Conservation (phyloP, 2,888 invertebrate species). For the Scaptomyza flava region DNA sequence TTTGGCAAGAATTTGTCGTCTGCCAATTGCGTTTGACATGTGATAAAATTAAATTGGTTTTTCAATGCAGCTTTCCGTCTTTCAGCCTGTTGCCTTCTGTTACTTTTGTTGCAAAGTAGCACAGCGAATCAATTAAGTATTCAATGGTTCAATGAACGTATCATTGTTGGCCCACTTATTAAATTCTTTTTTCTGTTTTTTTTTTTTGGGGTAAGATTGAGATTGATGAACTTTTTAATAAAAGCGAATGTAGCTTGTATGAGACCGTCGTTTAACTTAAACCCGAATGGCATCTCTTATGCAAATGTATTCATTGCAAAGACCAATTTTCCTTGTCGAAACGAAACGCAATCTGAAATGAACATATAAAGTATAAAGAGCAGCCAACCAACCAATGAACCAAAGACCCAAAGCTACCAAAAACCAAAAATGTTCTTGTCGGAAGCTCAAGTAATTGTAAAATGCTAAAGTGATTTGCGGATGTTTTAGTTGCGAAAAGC, state of each 20-base stretch:
- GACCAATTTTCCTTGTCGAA: conserved; percentile 37
- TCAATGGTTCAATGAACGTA: conserved; percentile 44
- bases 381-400: conserved; percentile 9
- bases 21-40: conserved; percentile 48
- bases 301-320: conserved; percentile 51
- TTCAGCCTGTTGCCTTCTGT: conserved; percentile 19
- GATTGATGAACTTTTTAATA: conserved; percentile 59
- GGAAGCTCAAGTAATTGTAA: conserved; percentile 70
- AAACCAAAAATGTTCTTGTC: conserved; percentile 31
- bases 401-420: conserved; percentile 17
- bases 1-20: conserved; percentile 27
- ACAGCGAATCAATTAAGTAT: conserved; percentile 65
- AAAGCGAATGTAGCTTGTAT: conserved; percentile 25
- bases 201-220: conserved; percentile 33
- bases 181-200: neutral
- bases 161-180: conserved; percentile 53
- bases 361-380: conserved; percentile 22
- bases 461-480: conserved; percentile 61
- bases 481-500: conserved; percentile 58
- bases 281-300: conserved; percentile 36
- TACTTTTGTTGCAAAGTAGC: conserved; percentile 28
- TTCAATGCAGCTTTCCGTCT: conserved; percentile 33
- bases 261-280: conserved; percentile 15
- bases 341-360: conserved; percentile 27
- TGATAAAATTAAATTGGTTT: conserved; percentile 66